These are phyloP conservation scores for Fukomys damarensis DNA, from an alignment of 2,113 vertebrate species.

Conservation along the genomic window DNA sequence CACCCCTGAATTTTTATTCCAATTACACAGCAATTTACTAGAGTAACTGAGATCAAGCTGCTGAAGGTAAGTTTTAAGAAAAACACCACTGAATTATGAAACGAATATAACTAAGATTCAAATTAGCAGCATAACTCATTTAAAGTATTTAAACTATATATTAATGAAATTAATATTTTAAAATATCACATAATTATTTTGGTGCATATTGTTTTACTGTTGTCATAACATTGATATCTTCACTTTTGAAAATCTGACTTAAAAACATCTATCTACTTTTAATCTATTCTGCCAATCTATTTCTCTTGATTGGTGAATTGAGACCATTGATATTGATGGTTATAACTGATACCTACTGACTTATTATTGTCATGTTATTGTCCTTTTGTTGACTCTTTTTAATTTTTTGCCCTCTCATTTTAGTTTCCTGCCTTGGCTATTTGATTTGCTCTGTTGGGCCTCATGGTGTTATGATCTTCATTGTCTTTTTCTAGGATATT, in stretches of 20 bases:
- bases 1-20: neutral
- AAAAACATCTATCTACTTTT: neutral
- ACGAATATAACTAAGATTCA: neutral
- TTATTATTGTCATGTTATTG: too few relatives aligned
- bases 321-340: too few relatives aligned
- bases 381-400: too few relatives aligned
- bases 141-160: slow-evolving; percentile 11
- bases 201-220: neutral
- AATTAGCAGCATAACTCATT: neutral
- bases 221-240: neutral
- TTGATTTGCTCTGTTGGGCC: too few relatives aligned
- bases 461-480: too few relatives aligned
- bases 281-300: too few relatives aligned
- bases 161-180: slow-evolving; percentile 11
- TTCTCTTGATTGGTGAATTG: too few relatives aligned
- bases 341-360: too few relatives aligned
- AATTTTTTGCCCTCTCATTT: too few relatives aligned
- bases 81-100: neutral
- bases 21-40: neutral
- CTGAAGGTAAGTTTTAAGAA: neutral
- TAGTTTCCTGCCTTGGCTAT: too few relatives aligned
- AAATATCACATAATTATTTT: neutral
- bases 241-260: neutral
- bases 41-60: neutral
- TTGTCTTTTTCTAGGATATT: too few relatives aligned